Conservation (phyloP, 2,113 vertebrate species). For the Dissostichus mawsoni region DNA sequence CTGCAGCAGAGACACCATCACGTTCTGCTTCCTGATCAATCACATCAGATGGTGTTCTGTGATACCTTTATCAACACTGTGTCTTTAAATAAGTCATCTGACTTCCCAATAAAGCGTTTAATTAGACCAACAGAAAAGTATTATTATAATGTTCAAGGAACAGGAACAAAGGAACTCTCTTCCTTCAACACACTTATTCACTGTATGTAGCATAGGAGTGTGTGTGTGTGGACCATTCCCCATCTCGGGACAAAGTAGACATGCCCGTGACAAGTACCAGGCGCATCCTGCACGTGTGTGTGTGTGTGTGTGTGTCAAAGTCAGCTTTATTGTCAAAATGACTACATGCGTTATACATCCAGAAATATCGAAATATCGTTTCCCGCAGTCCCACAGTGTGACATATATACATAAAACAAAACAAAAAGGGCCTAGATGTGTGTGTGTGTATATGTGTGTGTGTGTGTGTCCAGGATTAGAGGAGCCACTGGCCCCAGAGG, state of each 20-base stretch:
- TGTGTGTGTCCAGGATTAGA: slow-evolving; percentile 47
- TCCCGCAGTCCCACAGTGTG: no score
- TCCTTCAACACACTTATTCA: no score
- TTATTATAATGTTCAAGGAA: neutral
- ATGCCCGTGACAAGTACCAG: slow-evolving; percentile 20
- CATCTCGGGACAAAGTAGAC: no score
- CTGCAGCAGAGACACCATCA: neutral
- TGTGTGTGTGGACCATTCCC: no score
- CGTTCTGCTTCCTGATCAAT: neutral
- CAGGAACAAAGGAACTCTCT: no score
- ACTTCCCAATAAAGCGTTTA: neutral
- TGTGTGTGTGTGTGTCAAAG: slow-evolving; percentile 1
- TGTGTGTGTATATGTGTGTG: neutral
- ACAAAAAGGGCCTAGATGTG: neutral
- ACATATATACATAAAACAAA: no score
- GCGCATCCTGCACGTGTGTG: slow-evolving; percentile 12
- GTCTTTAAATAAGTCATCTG: neutral
- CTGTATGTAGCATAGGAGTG: no score
- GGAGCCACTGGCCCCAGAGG: neutral
- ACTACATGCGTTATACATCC: no score
- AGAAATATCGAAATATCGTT: no score
- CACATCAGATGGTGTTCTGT: no score
- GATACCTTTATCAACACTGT: neutral
- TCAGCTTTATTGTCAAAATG: no score
- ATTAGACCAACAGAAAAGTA: neutral